Evolutionary conservation across 2,888 invertebrate species (phyloP).

Genomic region (Lycia hirtaria): DNA sequence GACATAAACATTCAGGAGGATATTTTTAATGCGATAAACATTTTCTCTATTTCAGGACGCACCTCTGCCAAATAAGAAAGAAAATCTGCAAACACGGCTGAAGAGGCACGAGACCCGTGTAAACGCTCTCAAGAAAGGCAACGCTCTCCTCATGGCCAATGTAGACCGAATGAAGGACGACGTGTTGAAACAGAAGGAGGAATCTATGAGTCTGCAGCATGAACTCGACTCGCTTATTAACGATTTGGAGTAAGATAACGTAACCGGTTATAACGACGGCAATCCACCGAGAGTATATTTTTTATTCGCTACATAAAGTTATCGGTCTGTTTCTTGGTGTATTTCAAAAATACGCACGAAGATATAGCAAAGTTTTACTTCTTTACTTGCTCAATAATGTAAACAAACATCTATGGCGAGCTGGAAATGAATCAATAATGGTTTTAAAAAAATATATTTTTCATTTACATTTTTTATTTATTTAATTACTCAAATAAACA

Average conservation of each 20-base stretch:
- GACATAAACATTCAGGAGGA: too few relatives aligned
- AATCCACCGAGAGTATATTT: neutral
- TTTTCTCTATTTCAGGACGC: slow-evolving; percentile 82
- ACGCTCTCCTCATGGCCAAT: slow-evolving; percentile 94
- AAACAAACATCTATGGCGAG: too few relatives aligned
- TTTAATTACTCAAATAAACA: too few relatives aligned
- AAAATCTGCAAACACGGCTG: slow-evolving; percentile 86
- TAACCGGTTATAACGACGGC: neutral
- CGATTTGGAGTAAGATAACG: slow-evolving; percentile 88
- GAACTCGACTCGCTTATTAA: slow-evolving; percentile 94
- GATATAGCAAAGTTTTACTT: too few relatives aligned
- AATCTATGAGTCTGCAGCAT: slow-evolving; percentile 90
- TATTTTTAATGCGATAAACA: neutral
- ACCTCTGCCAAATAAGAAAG: slow-evolving; percentile 87
- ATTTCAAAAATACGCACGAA: too few relatives aligned
- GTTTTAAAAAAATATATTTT: too few relatives aligned
- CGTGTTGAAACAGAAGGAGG: slow-evolving; percentile 92
- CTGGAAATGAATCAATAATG: too few relatives aligned
- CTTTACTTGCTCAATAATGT: too few relatives aligned
- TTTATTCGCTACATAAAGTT: too few relatives aligned
- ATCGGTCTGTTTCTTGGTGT: too few relatives aligned
- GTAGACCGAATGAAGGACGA: slow-evolving; percentile 95
- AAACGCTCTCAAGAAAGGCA: slow-evolving; percentile 94
- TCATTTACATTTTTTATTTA: too few relatives aligned
- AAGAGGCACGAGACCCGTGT: slow-evolving; percentile 92